Evolutionary conservation across 2,888 invertebrate species (phyloP), one percentile per base, ranked within the genome.

Genomic region (Gasteruption jaculator): DNA sequence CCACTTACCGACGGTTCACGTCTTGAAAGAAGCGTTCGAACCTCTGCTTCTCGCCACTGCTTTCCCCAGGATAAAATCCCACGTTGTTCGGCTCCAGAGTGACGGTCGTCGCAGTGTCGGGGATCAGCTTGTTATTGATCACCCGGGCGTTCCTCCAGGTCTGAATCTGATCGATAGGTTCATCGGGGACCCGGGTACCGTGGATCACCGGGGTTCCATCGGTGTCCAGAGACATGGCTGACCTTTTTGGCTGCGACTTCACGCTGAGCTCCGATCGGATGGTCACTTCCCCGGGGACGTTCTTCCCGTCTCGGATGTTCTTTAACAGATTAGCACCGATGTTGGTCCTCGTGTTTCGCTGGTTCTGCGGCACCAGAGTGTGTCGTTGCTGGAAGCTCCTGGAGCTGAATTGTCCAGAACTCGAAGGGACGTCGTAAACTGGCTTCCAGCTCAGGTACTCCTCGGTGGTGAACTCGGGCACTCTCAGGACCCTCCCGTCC

Each of bases 71-170:
- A 11, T 12, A 22, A 36, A 3, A 21, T 30, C 10, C 11, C 6
- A 12, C 7, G 8, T n/a, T 24, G 11, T 7, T 22, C 2, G 80
- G 74, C 14, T 80, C 74, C 32, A 79, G 80, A 49, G 77, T 79
- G 2, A 81, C 79, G 34, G 83, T 82, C 46, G 77, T 77, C 51
- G 82, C 81, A 5, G 80, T 83, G 57, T 82, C 79, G 12, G 86
- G 85, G 31, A 86, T 75, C 35, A 91, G 71, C 65, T 87, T 82
- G 39, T 88, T 87, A 60, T 91, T 90, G 31, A 91, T 86, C 10
- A 91, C 90, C 49, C 91, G 76, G 1, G 91, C 91, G 68, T 91
- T 91, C 39, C 91, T 77, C 91, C 91, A 91, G 0, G 83, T 85
- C 63, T 86, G 86, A 16, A 72, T 70, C 50, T 82, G 83, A 58